These are phyloP conservation scores for Erythrocercus mccallii DNA, from an alignment of 2,113 vertebrate genomes.

Conservation along the genomic window DNA sequence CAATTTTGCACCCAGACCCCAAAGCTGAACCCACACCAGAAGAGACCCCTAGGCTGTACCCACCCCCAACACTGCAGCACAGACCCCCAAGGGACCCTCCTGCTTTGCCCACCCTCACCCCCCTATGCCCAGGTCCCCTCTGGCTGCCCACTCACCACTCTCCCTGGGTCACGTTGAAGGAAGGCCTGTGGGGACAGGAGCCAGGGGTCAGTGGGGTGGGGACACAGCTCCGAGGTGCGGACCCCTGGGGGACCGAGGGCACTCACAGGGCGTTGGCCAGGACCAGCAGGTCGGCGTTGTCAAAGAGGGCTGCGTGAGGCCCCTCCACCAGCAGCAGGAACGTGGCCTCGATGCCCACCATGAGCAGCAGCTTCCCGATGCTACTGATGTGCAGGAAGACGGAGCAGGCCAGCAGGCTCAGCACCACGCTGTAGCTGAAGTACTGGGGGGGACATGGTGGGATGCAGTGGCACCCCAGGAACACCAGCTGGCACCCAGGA, in stretches of 20 bases:
- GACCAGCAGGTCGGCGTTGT: slow-evolving; percentile 94
- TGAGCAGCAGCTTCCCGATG: slow-evolving; percentile 91
- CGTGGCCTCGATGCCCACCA: slow-evolving; percentile 86
- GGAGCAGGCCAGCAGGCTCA: slow-evolving; percentile 93
- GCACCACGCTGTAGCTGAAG: slow-evolving; percentile 89
- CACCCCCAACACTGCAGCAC: accelerated
- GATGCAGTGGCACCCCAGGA: background rate
- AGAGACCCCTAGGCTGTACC: background rate
- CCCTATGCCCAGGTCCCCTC: background rate
- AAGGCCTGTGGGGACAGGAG: slow-evolving; percentile 33
- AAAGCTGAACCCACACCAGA: background rate
- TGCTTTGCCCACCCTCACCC: background rate
- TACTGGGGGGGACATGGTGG: slow-evolving; percentile 70
- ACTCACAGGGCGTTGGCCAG: slow-evolving; percentile 92
- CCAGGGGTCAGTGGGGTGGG: background rate
- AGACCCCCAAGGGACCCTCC: background rate
- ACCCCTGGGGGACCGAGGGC: accelerated
- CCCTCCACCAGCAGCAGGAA: slow-evolving; percentile 92
- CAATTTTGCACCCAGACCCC: background rate
- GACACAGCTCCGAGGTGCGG: accelerated
- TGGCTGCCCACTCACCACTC: slow-evolving; percentile 77
- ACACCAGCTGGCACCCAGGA: background rate
- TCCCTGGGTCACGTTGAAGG: slow-evolving; percentile 80
- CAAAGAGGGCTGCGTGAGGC: slow-evolving; percentile 87
- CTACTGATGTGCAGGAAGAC: slow-evolving; percentile 98